Base-by-base conservation (phyloP, 2,113 vertebrate genomes). In the Larimichthys polyactis region DNA sequence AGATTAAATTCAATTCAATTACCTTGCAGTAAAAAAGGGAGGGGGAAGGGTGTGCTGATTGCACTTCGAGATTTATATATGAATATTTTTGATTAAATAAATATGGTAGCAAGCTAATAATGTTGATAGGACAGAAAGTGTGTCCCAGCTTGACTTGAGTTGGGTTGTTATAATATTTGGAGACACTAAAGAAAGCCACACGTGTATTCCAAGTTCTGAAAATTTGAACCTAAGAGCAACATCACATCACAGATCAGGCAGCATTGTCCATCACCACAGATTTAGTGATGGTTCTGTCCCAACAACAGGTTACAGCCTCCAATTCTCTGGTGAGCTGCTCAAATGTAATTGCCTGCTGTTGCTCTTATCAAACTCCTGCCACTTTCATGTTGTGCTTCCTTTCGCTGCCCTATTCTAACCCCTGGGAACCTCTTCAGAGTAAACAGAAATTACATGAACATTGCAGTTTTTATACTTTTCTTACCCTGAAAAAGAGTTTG, bases 271-370 rank as follows among this genome's bases (percentile, higher is more conserved):
- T 81, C 24, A 22, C 65, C 80, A 65, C 46, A 62, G 76, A 70
- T 83, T 91, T 81, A 83, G 72, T 71, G 79, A 89, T 83, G 83
- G 60, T 82, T 81, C 43, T 43, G 75, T 87, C 65, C 75, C 75
- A 79, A 78, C 90, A 80, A 84, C 81, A 93, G 84, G 88, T 82
- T 88, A 88, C 68, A 84, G 79, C 65, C 84, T 92, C 79, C 80
- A 82, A 80, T 85, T 89, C 86, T 90, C 85, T 55, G 65, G 69
- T 79, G 87, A 83, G 75, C 60, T 71, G 78, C 86, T 89, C 84
- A 88, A 84, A 75, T 91, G 79, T 88, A 92, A 93, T 92, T 90
- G 86, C 78, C 80, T 84, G 76, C 84, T 90, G 84, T 92, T 87
- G 84, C 88, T 90, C 75, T 91, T 83, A 91, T 91, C 89, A 93